Percentiles rank a stretch among this genome's conserved stretches.
Conservation (phyloP, 2,113 vertebrate species). For the Microtus montanus region DNA sequence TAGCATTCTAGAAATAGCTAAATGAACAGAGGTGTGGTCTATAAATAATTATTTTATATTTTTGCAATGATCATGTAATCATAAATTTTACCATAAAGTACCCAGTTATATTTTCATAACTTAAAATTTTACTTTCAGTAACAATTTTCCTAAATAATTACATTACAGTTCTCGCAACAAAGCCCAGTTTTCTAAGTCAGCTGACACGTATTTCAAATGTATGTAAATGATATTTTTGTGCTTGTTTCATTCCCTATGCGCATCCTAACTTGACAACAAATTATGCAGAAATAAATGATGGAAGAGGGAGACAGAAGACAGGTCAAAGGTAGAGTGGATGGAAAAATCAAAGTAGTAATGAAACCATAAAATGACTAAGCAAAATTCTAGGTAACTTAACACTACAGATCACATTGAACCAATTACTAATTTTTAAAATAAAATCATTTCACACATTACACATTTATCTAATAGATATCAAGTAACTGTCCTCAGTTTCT, state of each 20-base stretch:
- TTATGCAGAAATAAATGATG: conserved; percentile 7
- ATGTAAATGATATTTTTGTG: background rate
- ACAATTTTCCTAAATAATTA: background rate
- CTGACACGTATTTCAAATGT: background rate
- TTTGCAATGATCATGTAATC: background rate
- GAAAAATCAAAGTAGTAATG: background rate
- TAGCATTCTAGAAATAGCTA: background rate
- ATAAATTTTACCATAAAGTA: background rate
- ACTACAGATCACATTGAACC: background rate
- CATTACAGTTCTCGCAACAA: background rate
- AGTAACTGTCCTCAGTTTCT: background rate
- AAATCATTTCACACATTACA: conserved; percentile 4
- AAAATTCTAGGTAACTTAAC: conserved; percentile 29
- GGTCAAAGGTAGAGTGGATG: background rate
- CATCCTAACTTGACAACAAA: background rate
- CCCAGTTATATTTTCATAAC: background rate
- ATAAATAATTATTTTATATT: background rate
- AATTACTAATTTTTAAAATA: conserved; percentile 51
- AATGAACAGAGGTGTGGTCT: conserved; percentile 5
- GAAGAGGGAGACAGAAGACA: background rate
- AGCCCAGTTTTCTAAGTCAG: background rate
- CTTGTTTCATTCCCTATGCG: background rate
- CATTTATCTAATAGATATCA: conserved; percentile 1
- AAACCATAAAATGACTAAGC: background rate
- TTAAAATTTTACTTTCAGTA: conserved; percentile 21